Evolutionary conservation across 2,797 vertebrate species (phyloP).

Genomic region (Sebastes flavidus): DNA sequence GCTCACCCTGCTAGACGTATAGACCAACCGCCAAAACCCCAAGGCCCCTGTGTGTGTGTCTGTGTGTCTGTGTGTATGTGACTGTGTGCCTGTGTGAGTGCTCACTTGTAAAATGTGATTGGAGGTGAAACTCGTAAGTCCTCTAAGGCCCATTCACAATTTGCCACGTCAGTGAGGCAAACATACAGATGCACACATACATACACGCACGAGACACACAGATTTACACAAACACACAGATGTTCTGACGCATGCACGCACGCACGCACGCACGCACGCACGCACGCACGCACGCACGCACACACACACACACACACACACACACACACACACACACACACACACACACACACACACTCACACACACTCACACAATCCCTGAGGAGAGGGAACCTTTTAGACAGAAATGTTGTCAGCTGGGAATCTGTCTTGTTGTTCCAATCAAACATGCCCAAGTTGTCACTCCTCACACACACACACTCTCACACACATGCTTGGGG

Average conservation of each 20-base stretch:
- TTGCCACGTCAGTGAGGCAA: constrained; percentile 38
- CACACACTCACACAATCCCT: neutral
- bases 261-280: neutral
- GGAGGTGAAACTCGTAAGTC: constrained; percentile 61
- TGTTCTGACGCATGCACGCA: neutral
- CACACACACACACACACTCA: neutral
- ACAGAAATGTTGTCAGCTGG: constrained; percentile 46
- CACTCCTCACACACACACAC: constrained; percentile 21
- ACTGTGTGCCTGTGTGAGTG: neutral
- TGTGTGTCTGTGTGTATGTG: constrained; percentile 4
- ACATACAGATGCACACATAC: neutral
- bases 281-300: neutral
- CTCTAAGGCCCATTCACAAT: constrained; percentile 53
- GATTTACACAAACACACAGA: neutral
- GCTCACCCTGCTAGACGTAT: constrained; percentile 65
- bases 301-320: neutral
- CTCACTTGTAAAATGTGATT: constrained; percentile 62
- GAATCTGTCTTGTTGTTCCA: constrained; percentile 45
- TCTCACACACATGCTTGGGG: constrained; percentile 9
- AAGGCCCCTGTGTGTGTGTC: constrained; percentile 23
- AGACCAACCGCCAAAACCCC: constrained; percentile 66
- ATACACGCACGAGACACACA: neutral
- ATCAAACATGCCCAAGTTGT: constrained; percentile 47
- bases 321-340: neutral
- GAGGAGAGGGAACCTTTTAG: constrained; percentile 64